Conservation (phyloP, 2,113 vertebrate genomes). For the Stegastes partitus region DNA sequence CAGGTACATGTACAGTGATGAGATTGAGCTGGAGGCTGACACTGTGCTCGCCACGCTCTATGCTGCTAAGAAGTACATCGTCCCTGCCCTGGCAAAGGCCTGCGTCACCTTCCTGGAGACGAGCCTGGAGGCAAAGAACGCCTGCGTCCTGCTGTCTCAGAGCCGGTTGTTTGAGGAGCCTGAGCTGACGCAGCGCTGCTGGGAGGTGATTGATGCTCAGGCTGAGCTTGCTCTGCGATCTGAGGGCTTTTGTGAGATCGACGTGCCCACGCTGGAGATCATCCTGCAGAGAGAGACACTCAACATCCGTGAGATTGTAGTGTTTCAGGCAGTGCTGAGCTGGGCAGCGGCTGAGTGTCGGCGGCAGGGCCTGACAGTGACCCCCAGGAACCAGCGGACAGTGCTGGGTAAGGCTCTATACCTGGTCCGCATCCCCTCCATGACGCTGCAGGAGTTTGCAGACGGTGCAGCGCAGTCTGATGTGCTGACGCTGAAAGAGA, state of each 20-base stretch:
- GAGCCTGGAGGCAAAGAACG: conserved; percentile 94
- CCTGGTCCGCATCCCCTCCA: conserved; percentile 92
- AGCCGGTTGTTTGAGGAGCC: conserved; percentile 96
- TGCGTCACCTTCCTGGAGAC: conserved; percentile 96
- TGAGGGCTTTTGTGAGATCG: conserved; percentile 95
- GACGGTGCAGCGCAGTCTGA: conserved; percentile 92
- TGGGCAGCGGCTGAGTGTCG: conserved; percentile 94
- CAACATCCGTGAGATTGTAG: conserved; percentile 91
- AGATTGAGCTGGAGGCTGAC: conserved; percentile 95
- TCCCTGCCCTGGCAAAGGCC: conserved; percentile 92
- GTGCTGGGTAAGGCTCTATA: conserved; percentile 92
- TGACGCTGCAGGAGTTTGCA: conserved; percentile 96
- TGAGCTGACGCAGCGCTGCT: conserved; percentile 94
- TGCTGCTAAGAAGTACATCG: conserved; percentile 97
- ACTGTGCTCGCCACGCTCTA: conserved; percentile 94
- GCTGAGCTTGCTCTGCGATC: conserved; percentile 93
- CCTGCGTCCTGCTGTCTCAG: conserved; percentile 95
- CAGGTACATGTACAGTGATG: conserved; percentile 97
- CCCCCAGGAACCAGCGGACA: conserved; percentile 88
- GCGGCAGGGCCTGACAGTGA: conserved; percentile 86
- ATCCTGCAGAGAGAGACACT: conserved; percentile 93
- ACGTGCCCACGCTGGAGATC: conserved; percentile 92
- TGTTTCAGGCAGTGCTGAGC: conserved; percentile 91
- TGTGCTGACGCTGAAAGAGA: conserved; percentile 92
- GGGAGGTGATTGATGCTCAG: conserved; percentile 97